Conservation (phyloP, 2,113 vertebrate species). For the Ciconia maguari region DNA sequence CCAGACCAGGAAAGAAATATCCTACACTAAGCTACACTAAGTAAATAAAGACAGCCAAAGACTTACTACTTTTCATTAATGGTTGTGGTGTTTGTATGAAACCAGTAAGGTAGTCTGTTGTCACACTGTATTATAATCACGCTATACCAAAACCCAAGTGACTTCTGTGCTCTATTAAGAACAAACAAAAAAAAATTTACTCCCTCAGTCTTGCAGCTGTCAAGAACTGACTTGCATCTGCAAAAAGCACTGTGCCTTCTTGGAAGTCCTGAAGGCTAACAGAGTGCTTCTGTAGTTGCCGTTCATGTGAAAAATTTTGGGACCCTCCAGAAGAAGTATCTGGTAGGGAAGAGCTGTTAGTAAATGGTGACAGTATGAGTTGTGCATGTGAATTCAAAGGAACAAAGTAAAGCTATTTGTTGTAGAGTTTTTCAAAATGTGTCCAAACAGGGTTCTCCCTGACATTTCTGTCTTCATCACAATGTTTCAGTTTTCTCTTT, state of each 20-base stretch:
- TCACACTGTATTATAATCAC: background rate
- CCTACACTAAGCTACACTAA: background rate
- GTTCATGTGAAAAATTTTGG: background rate
- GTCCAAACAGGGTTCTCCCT: background rate
- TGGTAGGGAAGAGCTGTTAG: background rate
- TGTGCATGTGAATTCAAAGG: background rate
- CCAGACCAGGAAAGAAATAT: background rate
- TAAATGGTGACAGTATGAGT: background rate
- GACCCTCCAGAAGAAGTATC: background rate
- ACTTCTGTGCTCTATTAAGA: background rate
- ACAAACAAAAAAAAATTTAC: no score
- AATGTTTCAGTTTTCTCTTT: background rate
- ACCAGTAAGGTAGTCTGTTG: background rate
- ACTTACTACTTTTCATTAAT: background rate
- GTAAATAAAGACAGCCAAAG: background rate
- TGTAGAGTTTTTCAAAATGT: background rate
- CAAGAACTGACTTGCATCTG: background rate
- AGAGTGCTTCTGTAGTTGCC: background rate
- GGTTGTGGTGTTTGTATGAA: background rate
- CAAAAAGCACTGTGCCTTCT: background rate
- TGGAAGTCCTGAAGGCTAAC: background rate
- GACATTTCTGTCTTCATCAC: background rate
- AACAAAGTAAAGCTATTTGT: background rate
- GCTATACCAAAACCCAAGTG: background rate
- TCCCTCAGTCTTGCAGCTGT: background rate